Conservation (phyloP, 2,113 vertebrate species). For the Atherinomorus stipes region DNA sequence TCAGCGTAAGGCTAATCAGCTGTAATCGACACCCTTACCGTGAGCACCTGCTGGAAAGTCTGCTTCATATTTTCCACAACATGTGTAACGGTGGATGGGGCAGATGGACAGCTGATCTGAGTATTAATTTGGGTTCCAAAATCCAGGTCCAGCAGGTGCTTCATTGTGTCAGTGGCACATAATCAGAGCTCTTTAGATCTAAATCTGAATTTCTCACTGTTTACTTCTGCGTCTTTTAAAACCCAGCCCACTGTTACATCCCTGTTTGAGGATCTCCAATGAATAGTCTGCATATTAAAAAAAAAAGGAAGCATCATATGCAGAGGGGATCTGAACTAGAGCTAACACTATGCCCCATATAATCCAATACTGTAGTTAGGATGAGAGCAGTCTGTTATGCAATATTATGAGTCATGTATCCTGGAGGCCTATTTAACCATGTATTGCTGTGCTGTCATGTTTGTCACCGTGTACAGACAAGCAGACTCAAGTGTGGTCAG, state of each 20-base stretch:
- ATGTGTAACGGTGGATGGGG: not conserved
- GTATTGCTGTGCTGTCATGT: conserved; percentile 16
- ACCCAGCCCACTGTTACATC: not conserved
- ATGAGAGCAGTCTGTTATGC: conserved; percentile 23
- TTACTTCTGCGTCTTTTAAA: conserved; percentile 1
- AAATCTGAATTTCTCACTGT: not conserved
- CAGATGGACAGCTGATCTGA: conserved; percentile 22
- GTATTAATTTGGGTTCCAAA: not conserved
- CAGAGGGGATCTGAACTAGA: not conserved
- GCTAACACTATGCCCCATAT: conserved; percentile 24
- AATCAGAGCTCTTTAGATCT: not conserved
- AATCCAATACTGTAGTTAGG: conserved; percentile 29
- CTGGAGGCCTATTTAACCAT: not conserved
- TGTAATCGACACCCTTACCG: not conserved
- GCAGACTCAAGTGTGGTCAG: conserved; percentile 9
- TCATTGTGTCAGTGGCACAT: not conserved
- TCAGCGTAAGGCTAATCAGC: not conserved
- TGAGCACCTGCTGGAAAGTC: not conserved
- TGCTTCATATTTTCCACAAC: no score
- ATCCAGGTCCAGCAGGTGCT: not conserved
- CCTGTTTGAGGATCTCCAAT: not conserved
- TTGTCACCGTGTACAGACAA: not conserved
- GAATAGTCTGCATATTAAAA: not conserved
- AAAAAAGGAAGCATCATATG: not conserved
- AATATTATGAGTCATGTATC: conserved; percentile 31